phyloP scores from a whole-genome alignment of 2,797 vertebrate genomes.

The Helarctos malayanus region DNA sequence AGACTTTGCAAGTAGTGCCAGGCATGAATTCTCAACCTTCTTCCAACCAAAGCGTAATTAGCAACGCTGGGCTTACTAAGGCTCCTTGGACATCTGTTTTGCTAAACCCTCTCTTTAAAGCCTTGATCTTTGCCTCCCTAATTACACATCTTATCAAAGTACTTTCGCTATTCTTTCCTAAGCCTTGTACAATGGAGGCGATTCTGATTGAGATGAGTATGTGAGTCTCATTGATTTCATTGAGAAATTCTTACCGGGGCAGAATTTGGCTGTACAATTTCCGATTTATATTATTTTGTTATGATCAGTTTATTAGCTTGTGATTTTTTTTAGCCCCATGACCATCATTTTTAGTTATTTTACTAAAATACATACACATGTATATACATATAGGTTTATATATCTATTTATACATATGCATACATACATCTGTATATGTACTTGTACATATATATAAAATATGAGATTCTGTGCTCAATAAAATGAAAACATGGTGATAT shows the following conservation, averaged over 20 bases:
- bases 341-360: not conserved
- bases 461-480: not conserved
- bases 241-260: not conserved
- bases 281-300: not conserved
- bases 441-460: not conserved
- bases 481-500: not conserved
- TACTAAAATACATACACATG: not conserved
- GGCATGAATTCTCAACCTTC: slow-evolving; percentile 48
- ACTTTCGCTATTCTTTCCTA: slow-evolving; percentile 72
- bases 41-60: slow-evolving; percentile 76
- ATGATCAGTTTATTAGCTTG: not conserved
- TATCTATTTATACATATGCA: not conserved
- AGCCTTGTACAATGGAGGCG: slow-evolving; percentile 39
- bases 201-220: not conserved
- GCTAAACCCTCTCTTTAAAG: slow-evolving; percentile 80
- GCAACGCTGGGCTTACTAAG: slow-evolving; percentile 51
- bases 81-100: slow-evolving; percentile 68
- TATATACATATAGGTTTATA: not conserved
- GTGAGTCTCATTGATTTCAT: not conserved
- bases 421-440: not conserved
- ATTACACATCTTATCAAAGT: slow-evolving; percentile 77
- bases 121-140: slow-evolving; percentile 74
- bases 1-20: not conserved
- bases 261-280: not conserved
- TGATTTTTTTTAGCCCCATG: not conserved